A percentile compares a stretch with the other conserved stretches of the same genome.
These are phyloP conservation scores for Apis laboriosa DNA, from an alignment of 1,140 invertebrate species.

Conservation along the genomic window DNA sequence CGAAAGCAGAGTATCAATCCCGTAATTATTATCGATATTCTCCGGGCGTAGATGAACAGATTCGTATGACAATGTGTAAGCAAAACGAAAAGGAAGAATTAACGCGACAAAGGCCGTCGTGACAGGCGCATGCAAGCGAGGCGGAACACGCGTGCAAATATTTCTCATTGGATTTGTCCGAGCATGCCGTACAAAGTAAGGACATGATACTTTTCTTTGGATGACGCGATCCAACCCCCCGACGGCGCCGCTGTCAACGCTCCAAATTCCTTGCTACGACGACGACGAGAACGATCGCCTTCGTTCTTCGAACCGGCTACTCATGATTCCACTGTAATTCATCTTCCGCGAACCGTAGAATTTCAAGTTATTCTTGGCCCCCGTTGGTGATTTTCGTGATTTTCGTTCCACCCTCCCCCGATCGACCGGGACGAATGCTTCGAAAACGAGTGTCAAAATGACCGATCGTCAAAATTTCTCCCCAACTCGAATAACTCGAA, in stretches of 20 bases:
- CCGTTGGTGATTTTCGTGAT: slow-evolving; percentile 25
- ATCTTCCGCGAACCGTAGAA: slow-evolving; percentile 60
- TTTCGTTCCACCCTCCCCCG: slow-evolving; percentile 42
- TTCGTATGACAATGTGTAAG: too few species aligned
- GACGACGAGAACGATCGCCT: slow-evolving; percentile 59
- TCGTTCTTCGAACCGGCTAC: slow-evolving; percentile 63
- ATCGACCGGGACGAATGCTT: slow-evolving; percentile 52
- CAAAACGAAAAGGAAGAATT: neutral
- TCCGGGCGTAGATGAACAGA: neutral
- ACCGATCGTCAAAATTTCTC: slow-evolving; percentile 50
- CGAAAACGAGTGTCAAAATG: slow-evolving; percentile 40
- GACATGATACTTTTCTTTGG: slow-evolving; percentile 37
- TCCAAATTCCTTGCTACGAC: slow-evolving; percentile 54
- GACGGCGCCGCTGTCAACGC: slow-evolving; percentile 64
- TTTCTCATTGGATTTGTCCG: slow-evolving; percentile 6
- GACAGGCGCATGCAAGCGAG: neutral
- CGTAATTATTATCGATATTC: neutral
- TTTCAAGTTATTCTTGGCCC: slow-evolving; percentile 57
- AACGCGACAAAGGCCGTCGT: too few species aligned
- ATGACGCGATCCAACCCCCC: slow-evolving; percentile 15
- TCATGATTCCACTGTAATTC: slow-evolving; percentile 66
- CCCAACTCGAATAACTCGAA: neutral
- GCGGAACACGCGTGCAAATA: neutral
- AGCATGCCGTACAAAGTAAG: slow-evolving; percentile 1
- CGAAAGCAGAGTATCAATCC: too few species aligned